phyloP scores from a whole-genome alignment of 35 echinoderm and acorn worm genomes.

The Holothuria glaberrima region DNA sequence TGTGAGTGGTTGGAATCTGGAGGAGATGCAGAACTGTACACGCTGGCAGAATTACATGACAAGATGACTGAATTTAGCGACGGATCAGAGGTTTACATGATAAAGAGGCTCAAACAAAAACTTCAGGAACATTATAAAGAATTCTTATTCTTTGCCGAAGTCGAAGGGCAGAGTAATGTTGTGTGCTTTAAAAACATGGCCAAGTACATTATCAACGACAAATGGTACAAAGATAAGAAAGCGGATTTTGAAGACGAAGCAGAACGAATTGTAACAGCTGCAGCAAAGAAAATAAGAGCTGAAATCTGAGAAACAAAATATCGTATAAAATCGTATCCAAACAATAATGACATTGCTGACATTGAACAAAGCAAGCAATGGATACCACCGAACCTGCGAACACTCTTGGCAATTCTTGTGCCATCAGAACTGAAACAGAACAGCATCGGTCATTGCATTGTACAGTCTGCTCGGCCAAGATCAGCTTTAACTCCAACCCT shows the following conservation, averaged over 20 bases:
- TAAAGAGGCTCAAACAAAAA: slow-evolving; percentile 38
- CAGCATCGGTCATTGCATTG: slow-evolving; percentile 44
- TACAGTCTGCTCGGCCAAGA: slow-evolving; percentile 28
- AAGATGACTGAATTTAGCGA: slow-evolving; percentile 1
- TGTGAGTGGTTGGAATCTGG: slow-evolving; percentile 9
- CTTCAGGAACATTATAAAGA: slow-evolving; percentile 36
- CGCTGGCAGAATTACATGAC: slow-evolving; percentile 27
- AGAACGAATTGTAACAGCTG: slow-evolving; percentile 23
- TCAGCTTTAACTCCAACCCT: slow-evolving; percentile 20
- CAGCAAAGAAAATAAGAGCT: slow-evolving; percentile 24
- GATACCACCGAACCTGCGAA: background rate
- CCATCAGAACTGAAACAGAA: slow-evolving; percentile 32
- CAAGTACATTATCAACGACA: slow-evolving; percentile 7
- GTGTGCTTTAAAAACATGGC: slow-evolving; percentile 45
- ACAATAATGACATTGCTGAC: slow-evolving; percentile 2
- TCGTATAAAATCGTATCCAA: slow-evolving; percentile 18
- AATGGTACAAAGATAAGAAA: slow-evolving; percentile 18
- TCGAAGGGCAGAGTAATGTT: slow-evolving; percentile 16
- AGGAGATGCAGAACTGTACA: slow-evolving; percentile 35
- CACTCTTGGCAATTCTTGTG: slow-evolving; percentile 20
- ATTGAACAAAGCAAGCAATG: background rate
- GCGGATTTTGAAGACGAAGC: slow-evolving; percentile 23
- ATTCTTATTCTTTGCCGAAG: slow-evolving; percentile 32
- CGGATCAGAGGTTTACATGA: background rate
- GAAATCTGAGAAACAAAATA: slow-evolving; percentile 19